Evolutionary conservation across 2,888 invertebrate species (phyloP).

Genomic region (Rotaria sp.): DNA sequence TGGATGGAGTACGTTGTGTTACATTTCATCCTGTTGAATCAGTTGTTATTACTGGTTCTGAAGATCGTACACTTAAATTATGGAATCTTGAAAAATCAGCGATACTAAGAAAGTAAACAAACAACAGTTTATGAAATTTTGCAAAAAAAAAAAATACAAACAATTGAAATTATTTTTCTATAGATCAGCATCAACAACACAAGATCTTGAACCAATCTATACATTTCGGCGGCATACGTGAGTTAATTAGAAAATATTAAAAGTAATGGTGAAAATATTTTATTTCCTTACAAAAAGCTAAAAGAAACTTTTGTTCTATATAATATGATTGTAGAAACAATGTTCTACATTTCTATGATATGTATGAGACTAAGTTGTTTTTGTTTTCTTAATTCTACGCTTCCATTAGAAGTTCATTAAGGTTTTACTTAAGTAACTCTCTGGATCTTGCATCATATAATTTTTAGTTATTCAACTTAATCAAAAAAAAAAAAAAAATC

Average conservation of each 20-base stretch:
- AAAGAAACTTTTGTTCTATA: too few relatives aligned
- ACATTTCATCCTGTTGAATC: conserved; percentile 73
- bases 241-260: neutral
- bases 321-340: too few relatives aligned
- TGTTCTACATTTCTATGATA: too few relatives aligned
- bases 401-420: too few relatives aligned
- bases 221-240: conserved; percentile 81
- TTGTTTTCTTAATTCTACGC: too few relatives aligned
- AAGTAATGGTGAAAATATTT: too few relatives aligned
- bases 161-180: conserved; percentile 42
- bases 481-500: too few relatives aligned
- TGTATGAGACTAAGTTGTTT: too few relatives aligned
- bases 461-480: too few relatives aligned
- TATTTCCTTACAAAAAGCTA: too few relatives aligned
- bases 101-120: conserved; percentile 82
- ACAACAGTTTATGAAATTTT: conserved; percentile 38
- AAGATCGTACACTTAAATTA: conserved; percentile 94
- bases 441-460: too few relatives aligned
- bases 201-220: conserved; percentile 95
- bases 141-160: neutral
- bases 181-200: conserved; percentile 60
- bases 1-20: conserved; percentile 58
- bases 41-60: conserved; percentile 90
- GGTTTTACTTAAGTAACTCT: too few relatives aligned
- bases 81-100: conserved; percentile 99